phyloP scores from a whole-genome alignment of 2,888 invertebrate genomes.

The Trachelus troglodyta region DNA sequence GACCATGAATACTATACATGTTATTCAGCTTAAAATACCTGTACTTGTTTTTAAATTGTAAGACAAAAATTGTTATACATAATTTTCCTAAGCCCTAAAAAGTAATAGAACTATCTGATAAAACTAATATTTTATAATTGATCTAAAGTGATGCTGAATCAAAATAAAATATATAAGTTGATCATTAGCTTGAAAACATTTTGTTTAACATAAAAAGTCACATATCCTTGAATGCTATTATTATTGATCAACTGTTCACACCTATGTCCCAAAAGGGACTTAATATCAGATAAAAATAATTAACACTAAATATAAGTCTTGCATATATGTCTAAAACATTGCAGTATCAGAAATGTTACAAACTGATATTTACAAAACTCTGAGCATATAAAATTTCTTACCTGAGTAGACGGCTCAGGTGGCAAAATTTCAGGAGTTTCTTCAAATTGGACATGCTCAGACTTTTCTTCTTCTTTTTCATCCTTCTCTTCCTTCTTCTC shows the following conservation, averaged over 20 bases:
- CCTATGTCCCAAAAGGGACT: not conserved
- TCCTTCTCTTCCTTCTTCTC: conserved; percentile 69
- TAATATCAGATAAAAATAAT: not conserved
- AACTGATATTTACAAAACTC: not conserved
- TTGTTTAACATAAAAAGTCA: not conserved
- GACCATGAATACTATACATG: not conserved
- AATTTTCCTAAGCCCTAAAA: not conserved
- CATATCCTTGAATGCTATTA: not conserved
- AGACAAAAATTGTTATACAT: not conserved
- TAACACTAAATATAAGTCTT: not conserved
- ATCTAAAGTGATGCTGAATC: not conserved
- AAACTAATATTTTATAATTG: not conserved
- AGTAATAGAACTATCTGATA: not conserved
- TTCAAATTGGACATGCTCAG: conserved; percentile 78
- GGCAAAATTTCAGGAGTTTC: conserved; percentile 75
- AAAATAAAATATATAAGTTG: not conserved
- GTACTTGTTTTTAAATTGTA: not conserved
- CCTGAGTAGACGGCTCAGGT: conserved; percentile 68
- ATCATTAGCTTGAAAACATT: not conserved
- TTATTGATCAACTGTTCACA: not conserved
- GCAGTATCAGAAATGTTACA: not conserved
- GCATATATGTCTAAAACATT: not conserved
- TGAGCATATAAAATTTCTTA: conserved; percentile 35
- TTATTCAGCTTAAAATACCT: not conserved
- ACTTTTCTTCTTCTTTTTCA: conserved; percentile 74